Conservation (phyloP, 2,888 invertebrate species). For the Rhimphoctona megacephalus region DNA sequence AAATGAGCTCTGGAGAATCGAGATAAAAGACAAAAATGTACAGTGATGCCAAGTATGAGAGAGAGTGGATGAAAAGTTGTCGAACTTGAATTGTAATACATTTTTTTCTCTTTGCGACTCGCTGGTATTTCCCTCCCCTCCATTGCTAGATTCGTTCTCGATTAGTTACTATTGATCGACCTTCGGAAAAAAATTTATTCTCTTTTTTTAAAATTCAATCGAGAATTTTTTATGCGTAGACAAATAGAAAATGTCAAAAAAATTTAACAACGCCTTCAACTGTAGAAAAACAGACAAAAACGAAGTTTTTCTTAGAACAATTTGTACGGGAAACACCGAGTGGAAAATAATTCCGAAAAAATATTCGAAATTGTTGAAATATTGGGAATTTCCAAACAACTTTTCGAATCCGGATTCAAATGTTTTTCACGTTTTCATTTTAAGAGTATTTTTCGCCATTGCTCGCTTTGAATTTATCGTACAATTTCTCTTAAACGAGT, state of each 20-base stretch:
- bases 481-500: neutral
- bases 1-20: conserved; percentile 23
- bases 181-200: neutral
- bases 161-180: neutral
- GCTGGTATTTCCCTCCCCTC: conserved; percentile 25
- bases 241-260: neutral
- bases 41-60: conserved; percentile 64
- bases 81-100: conserved; percentile 39
- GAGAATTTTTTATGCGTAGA: neutral
- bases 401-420: neutral
- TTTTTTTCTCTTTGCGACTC: conserved; percentile 29
- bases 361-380: neutral
- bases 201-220: neutral
- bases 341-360: neutral
- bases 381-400: neutral
- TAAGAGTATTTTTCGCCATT: neutral
- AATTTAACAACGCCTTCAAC: neutral
- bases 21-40: conserved; percentile 51
- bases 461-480: neutral
- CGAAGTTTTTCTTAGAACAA: neutral
- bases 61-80: conserved; percentile 33
- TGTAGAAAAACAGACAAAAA: neutral
- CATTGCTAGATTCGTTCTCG: neutral
- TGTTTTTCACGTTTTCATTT: neutral
- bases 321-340: neutral